phyloP scores from a whole-genome alignment of 1,140 invertebrate genomes.

The Monochamus saltuarius region DNA sequence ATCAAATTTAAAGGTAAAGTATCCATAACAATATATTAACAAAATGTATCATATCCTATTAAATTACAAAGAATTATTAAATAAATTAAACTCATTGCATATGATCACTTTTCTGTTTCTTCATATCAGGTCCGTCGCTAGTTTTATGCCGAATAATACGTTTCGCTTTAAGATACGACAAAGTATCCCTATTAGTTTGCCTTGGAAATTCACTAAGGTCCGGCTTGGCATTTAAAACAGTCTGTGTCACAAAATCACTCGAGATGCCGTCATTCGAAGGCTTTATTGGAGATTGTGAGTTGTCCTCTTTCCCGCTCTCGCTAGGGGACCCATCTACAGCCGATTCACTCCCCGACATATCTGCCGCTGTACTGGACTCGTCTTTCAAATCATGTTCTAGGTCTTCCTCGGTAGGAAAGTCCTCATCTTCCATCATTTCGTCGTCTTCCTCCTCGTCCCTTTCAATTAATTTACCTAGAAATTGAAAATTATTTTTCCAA shows the following conservation, averaged over 20 bases:
- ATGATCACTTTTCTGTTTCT: slow-evolving; percentile 12
- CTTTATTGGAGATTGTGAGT: slow-evolving; percentile 20
- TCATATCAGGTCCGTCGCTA: slow-evolving; percentile 19
- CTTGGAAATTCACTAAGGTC: slow-evolving; percentile 42
- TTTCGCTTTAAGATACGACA: slow-evolving; percentile 49
- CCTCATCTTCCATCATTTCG: slow-evolving; percentile 23
- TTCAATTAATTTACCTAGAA: slow-evolving; percentile 14
- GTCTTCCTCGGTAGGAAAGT: slow-evolving; percentile 24
- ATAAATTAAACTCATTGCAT: background rate
- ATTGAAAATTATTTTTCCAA: background rate
- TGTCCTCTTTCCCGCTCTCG: slow-evolving; percentile 1
- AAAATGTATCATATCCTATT: no score
- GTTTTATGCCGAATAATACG: slow-evolving; percentile 44
- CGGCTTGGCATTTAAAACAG: slow-evolving; percentile 33
- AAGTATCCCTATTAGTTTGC: slow-evolving; percentile 42
- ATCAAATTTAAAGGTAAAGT: no score
- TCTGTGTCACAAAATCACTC: slow-evolving; percentile 26
- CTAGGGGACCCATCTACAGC: slow-evolving; percentile 5
- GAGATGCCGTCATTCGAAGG: slow-evolving; percentile 31
- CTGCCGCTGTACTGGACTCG: background rate
- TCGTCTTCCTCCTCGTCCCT: slow-evolving; percentile 24
- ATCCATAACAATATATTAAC: no score
- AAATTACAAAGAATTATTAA: no score
- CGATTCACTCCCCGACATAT: slow-evolving; percentile 3
- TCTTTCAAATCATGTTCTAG: slow-evolving; percentile 20